A percentile compares a stretch with the other conserved stretches of the same genome.
Evolutionary conservation across 1,140 invertebrate genomes (phyloP).

Genomic region (Anoplolepis gracilipes): DNA sequence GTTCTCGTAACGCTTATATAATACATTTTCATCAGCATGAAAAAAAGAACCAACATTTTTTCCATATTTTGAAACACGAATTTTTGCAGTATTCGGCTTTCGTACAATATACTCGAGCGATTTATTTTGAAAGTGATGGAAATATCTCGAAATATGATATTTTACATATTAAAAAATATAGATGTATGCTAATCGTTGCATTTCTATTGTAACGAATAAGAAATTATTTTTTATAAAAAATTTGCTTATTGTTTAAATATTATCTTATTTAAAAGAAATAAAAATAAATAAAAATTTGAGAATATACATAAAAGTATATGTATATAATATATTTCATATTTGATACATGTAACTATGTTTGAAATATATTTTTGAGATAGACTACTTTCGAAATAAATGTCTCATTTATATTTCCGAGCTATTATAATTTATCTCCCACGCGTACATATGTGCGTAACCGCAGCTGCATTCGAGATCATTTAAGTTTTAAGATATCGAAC

Average conservation of each 20-base stretch:
- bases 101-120: background rate
- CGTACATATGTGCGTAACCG: slow-evolving; percentile 42
- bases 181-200: background rate
- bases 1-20: background rate
- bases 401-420: slow-evolving; percentile 11
- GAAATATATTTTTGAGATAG: background rate
- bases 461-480: slow-evolving; percentile 49
- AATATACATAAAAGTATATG: background rate
- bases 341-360: background rate
- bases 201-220: background rate
- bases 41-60: slow-evolving; percentile 7
- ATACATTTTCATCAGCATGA: background rate
- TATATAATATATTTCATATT: no score
- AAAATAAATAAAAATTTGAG: no score
- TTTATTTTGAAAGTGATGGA: slow-evolving; percentile 16
- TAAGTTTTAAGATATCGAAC: background rate
- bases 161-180: background rate
- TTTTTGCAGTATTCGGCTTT: background rate
- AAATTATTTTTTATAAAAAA: background rate
- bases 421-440: slow-evolving; percentile 39
- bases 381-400: slow-evolving; percentile 24
- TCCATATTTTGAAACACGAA: background rate
- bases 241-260: background rate
- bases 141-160: background rate
- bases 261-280: background rate